A percentile compares a stretch with the other conserved stretches of the same genome.
These are phyloP conservation scores for Embidobia sp. DNA, from an alignment of 2,888 invertebrate species.

Conservation along the genomic window DNA sequence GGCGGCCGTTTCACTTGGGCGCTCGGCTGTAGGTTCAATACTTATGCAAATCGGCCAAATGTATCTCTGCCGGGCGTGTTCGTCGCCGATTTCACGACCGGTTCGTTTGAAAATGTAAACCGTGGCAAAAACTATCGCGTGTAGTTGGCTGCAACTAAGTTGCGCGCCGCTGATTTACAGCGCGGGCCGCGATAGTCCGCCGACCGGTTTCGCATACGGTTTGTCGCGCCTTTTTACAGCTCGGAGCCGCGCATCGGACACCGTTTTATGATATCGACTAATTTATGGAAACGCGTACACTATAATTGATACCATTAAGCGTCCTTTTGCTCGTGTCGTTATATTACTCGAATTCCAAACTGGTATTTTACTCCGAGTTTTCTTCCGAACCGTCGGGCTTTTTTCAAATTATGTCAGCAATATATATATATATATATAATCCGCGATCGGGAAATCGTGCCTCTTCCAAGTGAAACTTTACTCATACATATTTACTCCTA, in stretches of 20 bases:
- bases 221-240: constrained; percentile 22
- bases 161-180: constrained; percentile 42
- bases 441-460: no score
- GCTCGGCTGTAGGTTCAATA: constrained; percentile 12
- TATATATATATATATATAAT: no score
- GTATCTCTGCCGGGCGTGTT: constrained; percentile 23
- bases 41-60: constrained; percentile 46
- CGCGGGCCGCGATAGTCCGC: constrained; percentile 4
- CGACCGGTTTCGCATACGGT: constrained; percentile 39
- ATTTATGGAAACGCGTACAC: constrained; percentile 21
- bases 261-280: constrained; percentile 25
- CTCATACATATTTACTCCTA: no score
- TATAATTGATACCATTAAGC: constrained; percentile 22
- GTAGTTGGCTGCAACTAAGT: constrained; percentile 26
- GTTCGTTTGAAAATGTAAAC: constrained; percentile 47
- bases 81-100: constrained; percentile 48
- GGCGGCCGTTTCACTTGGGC: constrained; percentile 6
- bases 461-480: no score
- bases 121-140: constrained; percentile 39
- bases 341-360: not conserved
- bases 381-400: no score
- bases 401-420: no score
- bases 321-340: constrained; percentile 4
- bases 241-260: constrained; percentile 1
- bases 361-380: no score